Base-by-base conservation (phyloP, 2,888 invertebrate genomes). In the Syrista parreyssii region DNA sequence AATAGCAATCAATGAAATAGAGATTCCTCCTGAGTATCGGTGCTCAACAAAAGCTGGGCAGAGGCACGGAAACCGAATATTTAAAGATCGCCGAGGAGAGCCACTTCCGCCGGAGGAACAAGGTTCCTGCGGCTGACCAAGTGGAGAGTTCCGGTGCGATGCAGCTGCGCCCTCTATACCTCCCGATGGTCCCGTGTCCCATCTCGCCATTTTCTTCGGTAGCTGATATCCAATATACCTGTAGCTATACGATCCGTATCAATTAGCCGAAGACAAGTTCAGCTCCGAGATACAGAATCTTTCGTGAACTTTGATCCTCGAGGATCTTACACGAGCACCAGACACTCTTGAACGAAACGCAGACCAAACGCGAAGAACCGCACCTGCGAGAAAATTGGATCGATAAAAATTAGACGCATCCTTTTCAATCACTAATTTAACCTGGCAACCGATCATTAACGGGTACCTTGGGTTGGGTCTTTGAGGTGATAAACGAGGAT, bases 371-470 rank as follows among this genome's bases (percentile, higher is more conserved):
- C 9, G 9, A 0, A 84, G 9, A 23, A 84, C 86, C 86, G 81
- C 86, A 81, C 86, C 86, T 83, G 80, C 79, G 79, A 80, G 81
- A 82, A 84, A 85, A 74, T 30, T 74, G 75, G 80, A 84, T 86
- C 81, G 82, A 86, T 83, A 32, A 71, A 72, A 71, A 76, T 78
- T 80, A 79, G 82, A 79, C 79, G 83, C 82, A 84, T 86, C 83
- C 80, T 85, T 87, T 83, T 82, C 82, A 81, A 84, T 81, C 79
- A 68, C 79, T 87, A 85, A 88, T 85, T 84, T 79, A 76, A 78
- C 82, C 79, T 75, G 83, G 83, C 84, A 81, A 79, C 78, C 83
- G 81, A 82, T 81, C 79, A 86, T 86, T 85, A 84, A 76, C 76
- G 73, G 74, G 73, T 55, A 72, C n/a, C 71, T 32, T 32, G 74